Conservation (phyloP, 2,113 vertebrate genomes). For the Centropus unirufus region DNA sequence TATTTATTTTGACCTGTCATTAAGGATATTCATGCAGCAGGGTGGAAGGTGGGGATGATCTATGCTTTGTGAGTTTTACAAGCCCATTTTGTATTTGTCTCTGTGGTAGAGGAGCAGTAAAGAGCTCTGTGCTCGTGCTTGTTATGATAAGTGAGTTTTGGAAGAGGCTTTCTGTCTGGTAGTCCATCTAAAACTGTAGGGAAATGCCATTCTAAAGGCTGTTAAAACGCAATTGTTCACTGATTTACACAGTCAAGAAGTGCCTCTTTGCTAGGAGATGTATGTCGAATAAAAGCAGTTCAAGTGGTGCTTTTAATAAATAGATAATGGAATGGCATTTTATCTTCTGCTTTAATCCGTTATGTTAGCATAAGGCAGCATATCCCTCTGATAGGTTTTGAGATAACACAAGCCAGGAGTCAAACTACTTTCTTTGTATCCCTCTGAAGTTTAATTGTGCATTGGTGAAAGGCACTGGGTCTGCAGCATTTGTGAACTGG, state of each 20-base stretch:
- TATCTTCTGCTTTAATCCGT: constrained; percentile 65
- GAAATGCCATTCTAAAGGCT: constrained; percentile 9
- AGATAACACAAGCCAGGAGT: background rate
- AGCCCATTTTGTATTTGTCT: constrained; percentile 49
- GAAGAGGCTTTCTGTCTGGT: constrained; percentile 35
- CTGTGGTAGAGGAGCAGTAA: background rate
- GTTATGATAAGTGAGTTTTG: constrained; percentile 47
- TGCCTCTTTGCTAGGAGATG: constrained; percentile 50
- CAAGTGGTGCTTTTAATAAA: constrained; percentile 62
- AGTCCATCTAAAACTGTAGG: constrained; percentile 39
- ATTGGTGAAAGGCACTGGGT: background rate
- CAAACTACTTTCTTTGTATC: background rate
- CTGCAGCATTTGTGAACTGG: background rate
- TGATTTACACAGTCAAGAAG: constrained; percentile 49
- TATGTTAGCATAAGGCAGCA: background rate
- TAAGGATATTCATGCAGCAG: constrained; percentile 25
- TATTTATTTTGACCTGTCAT: constrained; percentile 55
- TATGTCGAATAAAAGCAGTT: constrained; percentile 53
- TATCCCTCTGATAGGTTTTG: constrained; percentile 30
- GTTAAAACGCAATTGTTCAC: constrained; percentile 32
- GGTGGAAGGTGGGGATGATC: constrained; percentile 20
- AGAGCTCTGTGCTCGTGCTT: background rate
- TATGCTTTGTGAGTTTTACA: constrained; percentile 50
- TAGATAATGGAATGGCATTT: constrained; percentile 61
- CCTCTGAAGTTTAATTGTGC: background rate